Evolutionary conservation across 2,888 invertebrate genomes (phyloP).

Genomic region (Listrodromus nycthemerus): DNA sequence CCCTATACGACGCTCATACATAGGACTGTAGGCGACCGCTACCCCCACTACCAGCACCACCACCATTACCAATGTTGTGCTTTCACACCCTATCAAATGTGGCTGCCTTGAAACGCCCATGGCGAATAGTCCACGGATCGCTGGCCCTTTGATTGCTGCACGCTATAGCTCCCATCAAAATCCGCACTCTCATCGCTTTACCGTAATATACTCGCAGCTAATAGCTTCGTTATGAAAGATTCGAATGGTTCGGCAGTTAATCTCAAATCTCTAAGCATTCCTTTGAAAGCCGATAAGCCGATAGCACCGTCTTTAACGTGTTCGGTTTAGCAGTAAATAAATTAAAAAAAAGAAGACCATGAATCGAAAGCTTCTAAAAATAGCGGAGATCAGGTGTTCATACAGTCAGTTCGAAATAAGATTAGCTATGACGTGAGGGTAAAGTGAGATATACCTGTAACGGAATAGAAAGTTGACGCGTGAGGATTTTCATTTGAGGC

Average conservation of each 20-base stretch:
- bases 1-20: conserved; percentile 22
- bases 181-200: conserved; percentile 10
- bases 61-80: neutral
- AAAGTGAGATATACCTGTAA: conserved; percentile 20
- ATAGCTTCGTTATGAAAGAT: neutral
- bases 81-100: conserved; percentile 45
- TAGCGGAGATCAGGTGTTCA: neutral
- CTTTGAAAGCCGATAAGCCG: neutral
- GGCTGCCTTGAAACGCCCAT: conserved; percentile 9
- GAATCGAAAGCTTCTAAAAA: neutral
- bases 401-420: neutral
- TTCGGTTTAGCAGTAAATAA: neutral
- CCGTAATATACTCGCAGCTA: neutral
- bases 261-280: neutral
- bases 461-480: conserved; percentile 29
- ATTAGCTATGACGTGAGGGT: neutral
- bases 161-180: neutral
- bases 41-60: neutral
- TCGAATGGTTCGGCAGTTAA: neutral
- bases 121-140: conserved; percentile 27
- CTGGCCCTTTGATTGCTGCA: conserved; percentile 25
- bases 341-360: too few species aligned
- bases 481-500: conserved; percentile 50
- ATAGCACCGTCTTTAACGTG: neutral
- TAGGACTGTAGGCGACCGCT: neutral